phyloP scores from a whole-genome alignment of 1,140 invertebrate genomes.

The Papilio machaon region DNA sequence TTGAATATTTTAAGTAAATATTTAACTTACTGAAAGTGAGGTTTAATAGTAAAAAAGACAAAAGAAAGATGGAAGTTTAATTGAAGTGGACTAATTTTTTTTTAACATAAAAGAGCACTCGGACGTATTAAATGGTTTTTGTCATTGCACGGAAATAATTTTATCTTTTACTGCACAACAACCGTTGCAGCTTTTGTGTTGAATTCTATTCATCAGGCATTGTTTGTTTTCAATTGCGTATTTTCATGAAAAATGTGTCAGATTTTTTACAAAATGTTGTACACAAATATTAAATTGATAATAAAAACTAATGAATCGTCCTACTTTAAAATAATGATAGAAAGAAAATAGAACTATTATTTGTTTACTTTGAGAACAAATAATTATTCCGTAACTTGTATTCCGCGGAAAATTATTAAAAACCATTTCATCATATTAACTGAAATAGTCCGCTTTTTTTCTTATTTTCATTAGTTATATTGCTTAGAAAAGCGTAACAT shows the following conservation, averaged over 20 bases:
- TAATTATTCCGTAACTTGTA: too few species aligned
- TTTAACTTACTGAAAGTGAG: not conserved
- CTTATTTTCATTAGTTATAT: not conserved
- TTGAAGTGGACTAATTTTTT: slow-evolving; percentile 2
- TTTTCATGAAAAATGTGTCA: not conserved
- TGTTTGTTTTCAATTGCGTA: not conserved
- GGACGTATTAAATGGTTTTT: slow-evolving; percentile 4
- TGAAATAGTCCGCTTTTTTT: not conserved
- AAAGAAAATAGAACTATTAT: too few species aligned
- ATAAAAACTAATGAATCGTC: too few species aligned
- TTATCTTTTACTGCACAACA: slow-evolving; percentile 1
- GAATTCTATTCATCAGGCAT: not conserved
- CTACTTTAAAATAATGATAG: too few species aligned
- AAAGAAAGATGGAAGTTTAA: not conserved
- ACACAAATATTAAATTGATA: not conserved
- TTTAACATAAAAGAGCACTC: slow-evolving; percentile 7
- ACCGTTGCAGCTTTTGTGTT: slow-evolving; percentile 6
- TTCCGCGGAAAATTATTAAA: too few species aligned
- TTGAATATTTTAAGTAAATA: not conserved
- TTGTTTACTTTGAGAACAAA: too few species aligned
- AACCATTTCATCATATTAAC: too few species aligned
- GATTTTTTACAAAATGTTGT: not conserved
- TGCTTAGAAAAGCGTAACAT: not conserved
- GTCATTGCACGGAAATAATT: slow-evolving; percentile 13
- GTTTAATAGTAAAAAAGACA: not conserved